Conservation (phyloP, 2,888 invertebrate genomes). For the Scaptomyza reducta region DNA sequence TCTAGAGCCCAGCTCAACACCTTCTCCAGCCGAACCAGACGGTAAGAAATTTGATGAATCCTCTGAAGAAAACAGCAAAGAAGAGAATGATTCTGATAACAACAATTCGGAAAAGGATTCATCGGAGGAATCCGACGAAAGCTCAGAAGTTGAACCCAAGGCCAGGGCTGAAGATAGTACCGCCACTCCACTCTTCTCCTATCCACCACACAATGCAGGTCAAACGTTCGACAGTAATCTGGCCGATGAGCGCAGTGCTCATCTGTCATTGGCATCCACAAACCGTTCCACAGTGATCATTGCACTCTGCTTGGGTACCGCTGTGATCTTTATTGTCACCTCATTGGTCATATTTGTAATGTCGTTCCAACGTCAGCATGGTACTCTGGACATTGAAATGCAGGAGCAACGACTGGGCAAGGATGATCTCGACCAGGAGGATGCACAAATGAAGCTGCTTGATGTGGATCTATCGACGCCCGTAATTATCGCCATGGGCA, state of each 20-base stretch:
- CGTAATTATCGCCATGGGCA: constrained; percentile 63
- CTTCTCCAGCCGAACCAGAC: constrained; percentile 9
- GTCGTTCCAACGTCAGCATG: constrained; percentile 81
- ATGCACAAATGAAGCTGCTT: constrained; percentile 76
- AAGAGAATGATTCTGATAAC: constrained; percentile 14
- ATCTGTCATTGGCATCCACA: constrained; percentile 58
- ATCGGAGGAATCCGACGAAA: constrained; percentile 51
- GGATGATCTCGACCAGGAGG: constrained; percentile 80
- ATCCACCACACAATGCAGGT: constrained; percentile 70
- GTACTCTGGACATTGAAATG: constrained; percentile 83
- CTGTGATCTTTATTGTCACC: constrained; percentile 73
- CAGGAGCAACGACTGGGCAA: constrained; percentile 82
- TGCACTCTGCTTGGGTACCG: constrained; percentile 75
- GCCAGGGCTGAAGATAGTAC: constrained; percentile 62
- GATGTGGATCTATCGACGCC: constrained; percentile 74
- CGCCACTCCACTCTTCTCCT: constrained; percentile 69
- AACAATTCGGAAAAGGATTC: constrained; percentile 37
- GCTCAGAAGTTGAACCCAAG: constrained; percentile 46
- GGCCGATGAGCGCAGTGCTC: constrained; percentile 77
- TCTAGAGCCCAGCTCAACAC: constrained; percentile 25
- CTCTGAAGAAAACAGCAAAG: constrained; percentile 18
- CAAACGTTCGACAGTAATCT: constrained; percentile 76
- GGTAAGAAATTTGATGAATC: constrained; percentile 14
- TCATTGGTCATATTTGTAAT: constrained; percentile 78
- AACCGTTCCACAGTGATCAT: constrained; percentile 75